phyloP scores from a whole-genome alignment of 2,888 invertebrate species.

The Mystacides longicornis region DNA sequence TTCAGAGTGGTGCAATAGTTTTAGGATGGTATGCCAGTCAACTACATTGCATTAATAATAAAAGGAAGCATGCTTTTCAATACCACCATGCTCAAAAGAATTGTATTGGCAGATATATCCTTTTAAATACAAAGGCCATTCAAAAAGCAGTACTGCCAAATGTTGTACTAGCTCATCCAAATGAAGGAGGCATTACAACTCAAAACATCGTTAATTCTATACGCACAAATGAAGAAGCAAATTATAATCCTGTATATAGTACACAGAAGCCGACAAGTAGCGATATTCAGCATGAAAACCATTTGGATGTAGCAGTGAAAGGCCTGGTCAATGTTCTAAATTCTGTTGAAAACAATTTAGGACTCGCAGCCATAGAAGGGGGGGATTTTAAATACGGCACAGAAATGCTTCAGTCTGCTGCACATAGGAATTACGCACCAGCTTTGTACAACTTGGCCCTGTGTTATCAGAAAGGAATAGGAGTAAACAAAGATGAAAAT shows the following conservation, averaged over 20 bases:
- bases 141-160: slow-evolving; percentile 29
- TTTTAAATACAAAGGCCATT: slow-evolving; percentile 22
- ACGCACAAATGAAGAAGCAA: background rate
- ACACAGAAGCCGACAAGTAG: slow-evolving; percentile 1
- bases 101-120: slow-evolving; percentile 21
- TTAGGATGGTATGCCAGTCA: slow-evolving; percentile 58
- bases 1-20: slow-evolving; percentile 53
- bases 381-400: slow-evolving; percentile 48
- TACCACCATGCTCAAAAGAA: slow-evolving; percentile 5
- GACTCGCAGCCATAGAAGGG: slow-evolving; percentile 52
- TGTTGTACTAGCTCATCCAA: slow-evolving; percentile 22
- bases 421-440: slow-evolving; percentile 50
- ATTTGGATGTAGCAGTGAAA: slow-evolving; percentile 29
- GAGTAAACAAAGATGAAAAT: slow-evolving; percentile 51
- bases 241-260: background rate
- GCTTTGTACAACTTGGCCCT: slow-evolving; percentile 62
- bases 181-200: background rate
- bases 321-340: slow-evolving; percentile 48
- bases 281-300: slow-evolving; percentile 3
- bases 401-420: slow-evolving; percentile 51
- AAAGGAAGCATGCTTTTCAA: slow-evolving; percentile 23
- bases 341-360: slow-evolving; percentile 53
- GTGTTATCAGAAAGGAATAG: slow-evolving; percentile 62
- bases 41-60: slow-evolving; percentile 37
- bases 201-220: background rate